Conservation (phyloP, 2,888 invertebrate species). For the Torymus aiolomorphi region DNA sequence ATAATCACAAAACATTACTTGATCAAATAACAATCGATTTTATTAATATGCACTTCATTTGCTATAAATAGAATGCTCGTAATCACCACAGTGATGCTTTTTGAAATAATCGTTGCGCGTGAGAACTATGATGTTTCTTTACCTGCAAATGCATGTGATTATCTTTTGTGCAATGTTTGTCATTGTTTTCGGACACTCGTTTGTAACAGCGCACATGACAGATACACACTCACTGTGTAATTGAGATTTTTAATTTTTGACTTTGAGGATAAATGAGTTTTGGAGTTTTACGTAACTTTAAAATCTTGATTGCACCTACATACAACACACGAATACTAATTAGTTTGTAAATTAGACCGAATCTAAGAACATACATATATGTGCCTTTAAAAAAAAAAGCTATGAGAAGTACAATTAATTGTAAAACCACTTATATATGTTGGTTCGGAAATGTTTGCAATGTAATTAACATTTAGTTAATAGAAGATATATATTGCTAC, state of each 20-base stretch:
- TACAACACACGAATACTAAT: slow-evolving; percentile 19
- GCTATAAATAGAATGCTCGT: too few relatives aligned
- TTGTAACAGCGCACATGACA: slow-evolving; percentile 20
- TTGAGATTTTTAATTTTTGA: slow-evolving; percentile 4
- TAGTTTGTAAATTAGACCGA: not conserved
- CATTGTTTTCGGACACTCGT: slow-evolving; percentile 13
- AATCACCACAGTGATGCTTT: too few relatives aligned
- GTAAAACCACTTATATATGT: not conserved
- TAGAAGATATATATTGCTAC: not conserved
- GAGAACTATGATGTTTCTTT: too few relatives aligned
- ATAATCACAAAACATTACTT: too few relatives aligned
- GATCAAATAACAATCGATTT: too few relatives aligned
- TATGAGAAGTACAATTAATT: slow-evolving; percentile 6
- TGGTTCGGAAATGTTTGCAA: slow-evolving; percentile 23
- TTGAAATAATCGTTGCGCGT: too few relatives aligned
- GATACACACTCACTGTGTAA: slow-evolving; percentile 13
- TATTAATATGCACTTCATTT: too few relatives aligned
- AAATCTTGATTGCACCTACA: slow-evolving; percentile 14
- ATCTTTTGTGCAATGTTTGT: slow-evolving; percentile 18
- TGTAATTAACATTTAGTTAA: slow-evolving; percentile 8
- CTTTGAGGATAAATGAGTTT: not conserved
- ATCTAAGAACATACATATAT: slow-evolving; percentile 5
- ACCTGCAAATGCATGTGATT: not conserved
- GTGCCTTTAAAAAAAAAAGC: not conserved
- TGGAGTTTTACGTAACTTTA: too few relatives aligned